Conservation (phyloP, 2,888 invertebrate species). For the Scaptomyza flava region DNA sequence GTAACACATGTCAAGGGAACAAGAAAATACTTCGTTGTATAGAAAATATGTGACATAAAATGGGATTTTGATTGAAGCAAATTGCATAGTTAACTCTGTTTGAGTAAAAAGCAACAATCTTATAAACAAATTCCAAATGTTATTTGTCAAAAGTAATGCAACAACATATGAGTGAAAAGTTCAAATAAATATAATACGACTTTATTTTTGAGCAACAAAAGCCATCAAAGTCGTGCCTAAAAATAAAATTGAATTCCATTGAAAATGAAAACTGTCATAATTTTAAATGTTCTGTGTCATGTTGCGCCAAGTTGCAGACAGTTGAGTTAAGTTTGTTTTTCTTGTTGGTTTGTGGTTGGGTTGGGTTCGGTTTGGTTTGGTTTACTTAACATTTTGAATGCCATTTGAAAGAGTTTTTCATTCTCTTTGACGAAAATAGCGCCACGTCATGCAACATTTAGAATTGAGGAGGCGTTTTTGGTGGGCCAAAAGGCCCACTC, state of each 20-base stretch:
- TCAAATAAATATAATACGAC: background rate
- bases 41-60: too few species aligned
- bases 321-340: conserved; percentile 36
- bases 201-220: conserved; percentile 15
- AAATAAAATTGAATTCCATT: conserved; percentile 52
- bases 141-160: background rate
- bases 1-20: too few species aligned
- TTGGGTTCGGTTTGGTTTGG: conserved; percentile 25
- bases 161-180: background rate
- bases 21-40: too few species aligned
- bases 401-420: conserved; percentile 64
- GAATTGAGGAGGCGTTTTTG: conserved; percentile 65
- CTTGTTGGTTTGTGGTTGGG: conserved; percentile 7
- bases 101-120: too few species aligned
- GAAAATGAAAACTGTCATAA: conserved; percentile 77
- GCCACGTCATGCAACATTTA: conserved; percentile 76
- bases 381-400: conserved; percentile 35
- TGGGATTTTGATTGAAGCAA: too few species aligned
- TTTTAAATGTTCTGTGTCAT: conserved; percentile 74
- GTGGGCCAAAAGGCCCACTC: conserved; percentile 32
- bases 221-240: conserved; percentile 13
- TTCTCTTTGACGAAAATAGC: conserved; percentile 65
- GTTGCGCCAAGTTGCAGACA: conserved; percentile 60
- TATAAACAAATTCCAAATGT: too few species aligned
- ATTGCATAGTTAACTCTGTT: too few species aligned